These are phyloP conservation scores for Eubasilissa regina DNA, from an alignment of 1,140 invertebrate species.

Conservation along the genomic window DNA sequence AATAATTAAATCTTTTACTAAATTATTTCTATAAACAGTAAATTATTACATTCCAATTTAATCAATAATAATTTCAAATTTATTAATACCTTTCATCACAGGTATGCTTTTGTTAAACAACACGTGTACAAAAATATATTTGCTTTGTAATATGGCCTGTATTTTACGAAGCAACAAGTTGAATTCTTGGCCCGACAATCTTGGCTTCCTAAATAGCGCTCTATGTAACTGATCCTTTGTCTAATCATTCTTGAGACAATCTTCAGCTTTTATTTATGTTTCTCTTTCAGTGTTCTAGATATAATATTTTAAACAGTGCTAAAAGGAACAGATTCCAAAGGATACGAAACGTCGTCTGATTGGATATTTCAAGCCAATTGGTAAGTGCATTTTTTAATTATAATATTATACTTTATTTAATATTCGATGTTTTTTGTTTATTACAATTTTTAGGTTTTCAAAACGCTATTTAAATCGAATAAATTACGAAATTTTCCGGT, in stretches of 20 bases:
- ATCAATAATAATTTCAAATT: too few relatives aligned
- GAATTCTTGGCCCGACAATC: background rate
- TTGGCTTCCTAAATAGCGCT: background rate
- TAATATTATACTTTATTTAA: background rate
- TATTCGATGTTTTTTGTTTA: too few relatives aligned
- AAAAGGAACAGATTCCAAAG: background rate
- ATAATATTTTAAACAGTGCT: too few relatives aligned
- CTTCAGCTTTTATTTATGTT: background rate
- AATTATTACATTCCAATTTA: too few relatives aligned
- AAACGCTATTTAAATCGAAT: too few relatives aligned
- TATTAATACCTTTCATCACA: constrained; percentile 17
- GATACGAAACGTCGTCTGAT: background rate
- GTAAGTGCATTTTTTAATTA: background rate
- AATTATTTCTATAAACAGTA: too few relatives aligned
- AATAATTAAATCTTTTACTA: background rate
- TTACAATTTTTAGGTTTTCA: too few relatives aligned
- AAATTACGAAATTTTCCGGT: too few relatives aligned
- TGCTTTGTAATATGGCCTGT: too few relatives aligned
- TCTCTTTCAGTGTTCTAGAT: background rate
- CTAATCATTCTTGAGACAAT: background rate
- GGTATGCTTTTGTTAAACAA: background rate
- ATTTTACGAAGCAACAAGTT: constrained; percentile 29
- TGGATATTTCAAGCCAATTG: background rate
- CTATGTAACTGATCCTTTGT: background rate
- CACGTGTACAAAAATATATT: too few relatives aligned